phyloP scores from a whole-genome alignment of 2,888 invertebrate genomes.

The Cosmia pyralina region DNA sequence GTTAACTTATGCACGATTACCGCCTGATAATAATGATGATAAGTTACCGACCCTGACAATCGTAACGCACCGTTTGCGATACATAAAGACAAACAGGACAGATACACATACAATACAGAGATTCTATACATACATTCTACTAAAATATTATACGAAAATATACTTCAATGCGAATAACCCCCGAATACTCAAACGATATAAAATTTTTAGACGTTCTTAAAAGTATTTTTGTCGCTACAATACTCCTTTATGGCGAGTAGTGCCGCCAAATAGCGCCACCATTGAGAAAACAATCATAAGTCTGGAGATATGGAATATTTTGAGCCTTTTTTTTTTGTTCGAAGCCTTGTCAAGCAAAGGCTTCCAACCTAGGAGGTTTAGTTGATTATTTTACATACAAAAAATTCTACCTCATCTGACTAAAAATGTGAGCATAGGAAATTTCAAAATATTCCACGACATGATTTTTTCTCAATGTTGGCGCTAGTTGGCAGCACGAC shows the following conservation, averaged over 20 bases:
- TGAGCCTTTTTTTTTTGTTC: too few species aligned
- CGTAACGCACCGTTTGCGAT: conserved; percentile 32
- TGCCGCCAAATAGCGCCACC: too few species aligned
- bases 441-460: too few species aligned
- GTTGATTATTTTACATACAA: too few species aligned
- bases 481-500: too few species aligned
- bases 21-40: conserved; percentile 2
- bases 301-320: too few species aligned
- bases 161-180: conserved; percentile 34
- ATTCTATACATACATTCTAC: conserved; percentile 58
- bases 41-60: conserved; percentile 40
- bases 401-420: too few species aligned
- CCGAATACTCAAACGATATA: conserved; percentile 26
- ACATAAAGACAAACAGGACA: conserved; percentile 35
- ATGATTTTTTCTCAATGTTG: too few species aligned
- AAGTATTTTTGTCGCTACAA: not conserved
- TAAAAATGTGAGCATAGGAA: too few species aligned
- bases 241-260: not conserved
- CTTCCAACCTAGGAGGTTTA: too few species aligned
- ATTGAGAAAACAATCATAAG: too few species aligned
- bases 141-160: conserved; percentile 62
- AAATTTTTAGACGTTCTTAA: not conserved
- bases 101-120: conserved; percentile 49
- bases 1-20: conserved; percentile 16
- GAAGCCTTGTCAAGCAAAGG: too few species aligned